Base-by-base conservation (phyloP, 1,140 invertebrate species). In the Aporrectodea caliginosa region DNA sequence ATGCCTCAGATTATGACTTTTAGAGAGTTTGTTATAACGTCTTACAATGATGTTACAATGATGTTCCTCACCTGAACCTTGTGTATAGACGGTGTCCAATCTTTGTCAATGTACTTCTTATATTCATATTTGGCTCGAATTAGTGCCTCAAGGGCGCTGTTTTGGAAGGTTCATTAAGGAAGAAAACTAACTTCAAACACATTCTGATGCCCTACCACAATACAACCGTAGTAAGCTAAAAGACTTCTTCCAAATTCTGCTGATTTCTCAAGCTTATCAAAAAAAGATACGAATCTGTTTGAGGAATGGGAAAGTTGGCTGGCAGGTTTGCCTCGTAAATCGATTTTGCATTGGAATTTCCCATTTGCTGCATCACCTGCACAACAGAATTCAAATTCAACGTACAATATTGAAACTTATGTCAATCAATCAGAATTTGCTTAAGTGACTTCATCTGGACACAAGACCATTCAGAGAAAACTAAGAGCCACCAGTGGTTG, bases 51-150 rank as follows among this genome's bases (percentile, higher is more conserved):
- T n/a, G n/a, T n/a, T n/a, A n/a, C n/a, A n/a, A n/a, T n/a, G n/a
- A n/a, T n/a, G n/a, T n/a, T n/a, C n/a, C n/a, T n/a, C 16, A 34
- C 31, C 27, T 1, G 31, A 2, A 74, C 75, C 30, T 76, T 27
- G 30, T 35, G 35, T 43, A 30, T 35, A 29, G 75, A 35, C 34
- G 75, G 75, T 35, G 35, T 22, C 34, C 75, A 76, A 43, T 76
- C 75, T 58, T 76, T 76, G 12, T 1, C 16, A 32, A 76, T 76
- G 75, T 35, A 76, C 12, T 35, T 58, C 43, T 76, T 76, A n/a
- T 43, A 43, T 76, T 76, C 75, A 68, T 76, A 76, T 76, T 76
- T 76, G 33, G 29, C 30, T 43, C 75, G 33, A 22, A 76, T 76
- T 27, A 32, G 35, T 16, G 75, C 33, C 43, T 76, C 75, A n/a